Evolutionary conservation across 2,888 invertebrate genomes (phyloP).

Genomic region (Smittia aterrima): DNA sequence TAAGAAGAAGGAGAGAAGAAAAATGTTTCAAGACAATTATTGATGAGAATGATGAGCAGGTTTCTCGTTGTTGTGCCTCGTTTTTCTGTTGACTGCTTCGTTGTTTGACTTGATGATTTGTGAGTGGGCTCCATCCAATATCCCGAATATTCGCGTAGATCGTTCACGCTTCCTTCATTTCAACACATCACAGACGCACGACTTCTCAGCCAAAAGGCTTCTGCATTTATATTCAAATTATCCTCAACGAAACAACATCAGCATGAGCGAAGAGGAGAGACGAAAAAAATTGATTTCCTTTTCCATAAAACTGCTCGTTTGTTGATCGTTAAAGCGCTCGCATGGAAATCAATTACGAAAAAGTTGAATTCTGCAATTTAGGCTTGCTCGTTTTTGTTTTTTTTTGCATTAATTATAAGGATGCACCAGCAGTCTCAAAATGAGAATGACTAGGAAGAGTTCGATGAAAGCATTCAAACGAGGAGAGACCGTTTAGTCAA

Average conservation of each 20-base stretch:
- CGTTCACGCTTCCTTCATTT: neutral
- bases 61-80: constrained; percentile 35
- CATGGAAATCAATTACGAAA: constrained; percentile 6
- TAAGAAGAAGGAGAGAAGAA: constrained; percentile 18
- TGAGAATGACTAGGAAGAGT: neutral
- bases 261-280: neutral
- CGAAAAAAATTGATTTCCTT: constrained; percentile 1
- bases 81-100: constrained; percentile 33
- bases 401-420: constrained; percentile 1
- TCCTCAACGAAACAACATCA: neutral
- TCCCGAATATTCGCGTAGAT: neutral
- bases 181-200: constrained; percentile 1
- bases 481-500: constrained; percentile 34
- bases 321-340: constrained; percentile 4
- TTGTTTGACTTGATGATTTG: constrained; percentile 36
- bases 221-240: constrained; percentile 27
- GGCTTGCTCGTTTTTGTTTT: neutral
- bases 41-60: constrained; percentile 41
- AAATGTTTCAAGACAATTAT: constrained; percentile 38
- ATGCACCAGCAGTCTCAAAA: neutral
- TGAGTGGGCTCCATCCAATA: constrained; percentile 18
- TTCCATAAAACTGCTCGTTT: constrained; percentile 9
- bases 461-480: neutral
- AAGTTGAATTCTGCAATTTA: neutral
- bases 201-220: neutral